Evolutionary conservation across 2,888 invertebrate genomes (phyloP).

Genomic region (Dusona sp.): DNA sequence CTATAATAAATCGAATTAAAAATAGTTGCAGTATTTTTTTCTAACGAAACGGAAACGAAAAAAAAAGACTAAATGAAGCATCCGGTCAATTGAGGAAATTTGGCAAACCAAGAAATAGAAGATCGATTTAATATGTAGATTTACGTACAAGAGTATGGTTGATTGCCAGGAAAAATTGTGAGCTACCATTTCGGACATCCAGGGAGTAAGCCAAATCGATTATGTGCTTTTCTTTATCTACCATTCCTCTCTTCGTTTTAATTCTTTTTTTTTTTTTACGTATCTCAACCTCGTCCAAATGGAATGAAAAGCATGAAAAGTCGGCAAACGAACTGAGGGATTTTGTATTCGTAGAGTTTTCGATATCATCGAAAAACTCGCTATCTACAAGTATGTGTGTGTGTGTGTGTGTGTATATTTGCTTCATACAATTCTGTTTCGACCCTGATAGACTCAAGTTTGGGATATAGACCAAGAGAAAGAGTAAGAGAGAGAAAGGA

Average conservation of each 20-base stretch:
- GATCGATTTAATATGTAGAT: neutral
- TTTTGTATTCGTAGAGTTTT: constrained; percentile 53
- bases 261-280: constrained; percentile 5
- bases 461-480: constrained; percentile 33
- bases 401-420: neutral
- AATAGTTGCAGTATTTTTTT: neutral
- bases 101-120: constrained; percentile 29
- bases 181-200: constrained; percentile 42
- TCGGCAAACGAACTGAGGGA: constrained; percentile 40
- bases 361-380: constrained; percentile 58
- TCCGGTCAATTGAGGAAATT: constrained; percentile 25
- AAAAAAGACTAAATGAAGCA: neutral
- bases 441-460: constrained; percentile 35
- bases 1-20: neutral
- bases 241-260: neutral
- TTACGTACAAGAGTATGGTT: constrained; percentile 8
- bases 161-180: constrained; percentile 19
- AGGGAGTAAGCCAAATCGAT: constrained; percentile 54
- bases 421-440: constrained; percentile 2
- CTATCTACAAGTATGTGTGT: neutral
- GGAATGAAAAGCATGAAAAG: constrained; percentile 42
- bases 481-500: constrained; percentile 11
- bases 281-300: constrained; percentile 25
- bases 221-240: constrained; percentile 24
- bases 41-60: neutral